A percentile compares a stretch with the other conserved stretches of the same genome.
These are phyloP conservation scores for Xylocampa areola DNA, from an alignment of 2,888 invertebrate genomes.

Conservation along the genomic window DNA sequence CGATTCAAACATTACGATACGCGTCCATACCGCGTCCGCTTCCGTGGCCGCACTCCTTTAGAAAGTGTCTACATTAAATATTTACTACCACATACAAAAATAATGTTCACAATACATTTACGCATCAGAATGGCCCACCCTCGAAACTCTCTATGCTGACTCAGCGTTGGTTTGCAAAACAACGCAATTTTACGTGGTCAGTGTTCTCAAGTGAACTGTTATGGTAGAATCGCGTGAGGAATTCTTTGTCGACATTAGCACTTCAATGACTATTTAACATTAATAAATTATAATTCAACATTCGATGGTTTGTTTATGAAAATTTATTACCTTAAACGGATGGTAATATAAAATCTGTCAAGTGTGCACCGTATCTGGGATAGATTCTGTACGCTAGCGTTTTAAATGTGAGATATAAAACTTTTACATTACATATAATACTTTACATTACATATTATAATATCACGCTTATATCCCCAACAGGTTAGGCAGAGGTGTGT, in stretches of 20 bases:
- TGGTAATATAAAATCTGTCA: conserved; percentile 6
- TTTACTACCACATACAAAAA: conserved; percentile 46
- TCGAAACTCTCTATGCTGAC: conserved; percentile 34
- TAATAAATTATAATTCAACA: conserved; percentile 39
- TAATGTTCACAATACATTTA: conserved; percentile 59
- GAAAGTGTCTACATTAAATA: conserved; percentile 63
- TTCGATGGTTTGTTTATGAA: conserved; percentile 48
- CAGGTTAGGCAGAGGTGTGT: no score
- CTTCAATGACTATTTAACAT: conserved; percentile 47
- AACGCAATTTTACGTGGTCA: conserved; percentile 36
- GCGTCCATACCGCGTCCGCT: conserved; percentile 62
- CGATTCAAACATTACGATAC: conserved; percentile 41
- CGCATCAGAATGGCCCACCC: conserved; percentile 38
- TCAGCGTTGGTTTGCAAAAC: conserved; percentile 57
- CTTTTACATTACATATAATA: no score
- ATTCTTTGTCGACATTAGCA: conserved; percentile 58
- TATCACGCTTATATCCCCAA: no score
- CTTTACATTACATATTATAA: no score
- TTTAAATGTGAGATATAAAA: not conserved
- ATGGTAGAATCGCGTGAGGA: conserved; percentile 52
- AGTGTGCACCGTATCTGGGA: no score
- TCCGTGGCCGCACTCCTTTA: conserved; percentile 64
- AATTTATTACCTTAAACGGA: conserved; percentile 44
- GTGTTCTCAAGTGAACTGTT: conserved; percentile 34
- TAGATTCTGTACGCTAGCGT: conserved; percentile 9